Conservation (phyloP, 2,888 invertebrate genomes). For the Cephus rjabovi region DNA sequence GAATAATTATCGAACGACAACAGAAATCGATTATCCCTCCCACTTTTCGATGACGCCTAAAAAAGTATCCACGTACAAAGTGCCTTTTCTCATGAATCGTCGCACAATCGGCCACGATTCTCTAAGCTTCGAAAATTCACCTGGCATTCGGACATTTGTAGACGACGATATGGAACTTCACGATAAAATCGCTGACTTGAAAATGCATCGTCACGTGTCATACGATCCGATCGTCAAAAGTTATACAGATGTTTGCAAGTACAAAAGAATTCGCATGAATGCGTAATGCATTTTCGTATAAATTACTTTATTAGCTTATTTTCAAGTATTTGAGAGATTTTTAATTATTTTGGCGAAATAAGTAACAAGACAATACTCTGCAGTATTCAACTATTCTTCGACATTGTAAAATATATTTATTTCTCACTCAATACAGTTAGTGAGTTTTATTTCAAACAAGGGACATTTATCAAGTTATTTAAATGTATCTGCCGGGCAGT, state of each 20-base stretch:
- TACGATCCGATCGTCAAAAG: slow-evolving; percentile 23
- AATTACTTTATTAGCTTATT: neutral
- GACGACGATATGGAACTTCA: slow-evolving; percentile 48
- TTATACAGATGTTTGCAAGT: slow-evolving; percentile 11
- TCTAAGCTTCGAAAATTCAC: slow-evolving; percentile 35
- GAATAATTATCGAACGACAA: slow-evolving; percentile 45
- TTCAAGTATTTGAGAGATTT: neutral
- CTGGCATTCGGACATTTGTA: slow-evolving; percentile 40
- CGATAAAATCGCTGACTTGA: slow-evolving; percentile 38
- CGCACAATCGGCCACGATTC: slow-evolving; percentile 42
- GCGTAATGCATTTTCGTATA: neutral
- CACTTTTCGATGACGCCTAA: slow-evolving; percentile 30
- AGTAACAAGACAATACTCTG: neutral
- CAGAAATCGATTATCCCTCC: slow-evolving; percentile 34
- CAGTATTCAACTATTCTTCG: neutral
- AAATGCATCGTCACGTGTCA: slow-evolving; percentile 29
- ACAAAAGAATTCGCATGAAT: neutral
- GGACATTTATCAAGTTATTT: neutral
- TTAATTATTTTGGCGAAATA: neutral
- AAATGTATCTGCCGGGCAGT: neutral
- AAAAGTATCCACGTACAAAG: slow-evolving; percentile 27
- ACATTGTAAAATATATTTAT: slow-evolving; percentile 7
- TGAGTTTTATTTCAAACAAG: neutral
- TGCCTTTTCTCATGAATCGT: slow-evolving; percentile 46
- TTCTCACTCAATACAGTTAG: neutral